phyloP scores from a whole-genome alignment of 2,797 vertebrate species.

The Poeciliopsis gracilis region DNA sequence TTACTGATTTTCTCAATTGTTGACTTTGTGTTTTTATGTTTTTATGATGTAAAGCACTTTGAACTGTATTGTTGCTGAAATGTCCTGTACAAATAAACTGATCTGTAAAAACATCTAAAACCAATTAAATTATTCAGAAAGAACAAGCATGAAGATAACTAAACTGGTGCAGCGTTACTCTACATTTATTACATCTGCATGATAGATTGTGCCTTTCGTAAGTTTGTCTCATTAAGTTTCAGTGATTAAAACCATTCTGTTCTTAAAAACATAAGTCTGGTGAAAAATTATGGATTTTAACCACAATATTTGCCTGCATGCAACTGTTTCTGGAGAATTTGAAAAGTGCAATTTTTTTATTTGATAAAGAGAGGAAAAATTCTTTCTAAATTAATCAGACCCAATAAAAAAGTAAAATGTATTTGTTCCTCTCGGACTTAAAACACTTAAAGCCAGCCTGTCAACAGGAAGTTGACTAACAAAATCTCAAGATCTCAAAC shows the following conservation, averaged over 20 bases:
- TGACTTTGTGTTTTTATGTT: no score
- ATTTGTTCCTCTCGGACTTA: neutral
- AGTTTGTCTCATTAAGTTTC: neutral
- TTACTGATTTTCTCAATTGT: no score
- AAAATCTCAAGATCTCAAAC: neutral
- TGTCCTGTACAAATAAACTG: no score
- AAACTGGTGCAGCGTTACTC: neutral
- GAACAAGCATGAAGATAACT: neutral
- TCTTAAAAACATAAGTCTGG: neutral
- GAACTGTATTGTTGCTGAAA: no score
- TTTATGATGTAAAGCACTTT: no score
- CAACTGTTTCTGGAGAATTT: no score
- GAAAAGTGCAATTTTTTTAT: neutral
- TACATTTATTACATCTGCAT: neutral
- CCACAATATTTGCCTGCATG: no score
- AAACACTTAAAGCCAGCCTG: neutral
- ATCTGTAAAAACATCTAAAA: neutral
- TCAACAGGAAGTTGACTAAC: neutral
- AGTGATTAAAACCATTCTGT: neutral
- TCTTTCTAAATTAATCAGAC: no score
- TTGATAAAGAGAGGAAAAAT: neutral
- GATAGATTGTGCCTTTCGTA: neutral
- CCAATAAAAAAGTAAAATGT: neutral
- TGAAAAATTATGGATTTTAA: neutral
- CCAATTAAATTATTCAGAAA: neutral